phyloP scores from a whole-genome alignment of 2,888 invertebrate genomes.

The Hetaerina titia region DNA sequence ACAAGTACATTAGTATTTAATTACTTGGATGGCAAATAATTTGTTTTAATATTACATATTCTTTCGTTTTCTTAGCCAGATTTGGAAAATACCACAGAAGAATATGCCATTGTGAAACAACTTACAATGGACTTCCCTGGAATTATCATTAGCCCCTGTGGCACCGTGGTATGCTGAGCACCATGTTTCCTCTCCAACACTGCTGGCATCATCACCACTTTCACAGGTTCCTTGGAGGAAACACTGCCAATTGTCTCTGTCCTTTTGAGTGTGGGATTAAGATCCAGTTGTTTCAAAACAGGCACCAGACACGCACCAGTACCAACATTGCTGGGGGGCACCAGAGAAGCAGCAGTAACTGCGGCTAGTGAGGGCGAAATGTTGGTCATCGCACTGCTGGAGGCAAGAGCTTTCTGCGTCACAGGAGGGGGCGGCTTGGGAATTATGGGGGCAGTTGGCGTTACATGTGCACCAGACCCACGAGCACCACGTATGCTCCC shows the following conservation, averaged over 20 bases:
- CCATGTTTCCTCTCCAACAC: slow-evolving; percentile 24
- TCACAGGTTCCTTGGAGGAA: slow-evolving; percentile 45
- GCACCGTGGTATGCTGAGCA: slow-evolving; percentile 46
- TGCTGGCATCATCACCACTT: slow-evolving; percentile 55
- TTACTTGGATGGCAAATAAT: not conserved
- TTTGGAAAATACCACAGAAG: not conserved
- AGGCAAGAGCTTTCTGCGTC: slow-evolving; percentile 39
- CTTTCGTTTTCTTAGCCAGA: not conserved
- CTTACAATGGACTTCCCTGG: slow-evolving; percentile 51
- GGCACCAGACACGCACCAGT: slow-evolving; percentile 62
- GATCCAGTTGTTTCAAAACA: slow-evolving; percentile 55
- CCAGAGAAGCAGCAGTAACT: slow-evolving; percentile 36
- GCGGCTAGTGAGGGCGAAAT: slow-evolving; percentile 49
- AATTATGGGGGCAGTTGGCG: slow-evolving; percentile 34
- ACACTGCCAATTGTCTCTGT: slow-evolving; percentile 42
- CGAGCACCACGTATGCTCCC: slow-evolving; percentile 61
- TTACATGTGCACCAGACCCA: slow-evolving; percentile 54
- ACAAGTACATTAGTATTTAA: not conserved
- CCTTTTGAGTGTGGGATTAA: slow-evolving; percentile 11
- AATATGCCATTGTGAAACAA: not conserved
- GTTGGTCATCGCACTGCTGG: slow-evolving; percentile 10
- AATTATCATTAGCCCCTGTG: slow-evolving; percentile 51
- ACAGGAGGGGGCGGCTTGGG: slow-evolving; percentile 31
- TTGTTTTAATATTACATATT: not conserved
- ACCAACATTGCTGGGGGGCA: slow-evolving; percentile 51